Evolutionary conservation across 2,113 vertebrate species (phyloP), one percentile per base, ranked within the genome.

Genomic region (Orcinus orca): DNA sequence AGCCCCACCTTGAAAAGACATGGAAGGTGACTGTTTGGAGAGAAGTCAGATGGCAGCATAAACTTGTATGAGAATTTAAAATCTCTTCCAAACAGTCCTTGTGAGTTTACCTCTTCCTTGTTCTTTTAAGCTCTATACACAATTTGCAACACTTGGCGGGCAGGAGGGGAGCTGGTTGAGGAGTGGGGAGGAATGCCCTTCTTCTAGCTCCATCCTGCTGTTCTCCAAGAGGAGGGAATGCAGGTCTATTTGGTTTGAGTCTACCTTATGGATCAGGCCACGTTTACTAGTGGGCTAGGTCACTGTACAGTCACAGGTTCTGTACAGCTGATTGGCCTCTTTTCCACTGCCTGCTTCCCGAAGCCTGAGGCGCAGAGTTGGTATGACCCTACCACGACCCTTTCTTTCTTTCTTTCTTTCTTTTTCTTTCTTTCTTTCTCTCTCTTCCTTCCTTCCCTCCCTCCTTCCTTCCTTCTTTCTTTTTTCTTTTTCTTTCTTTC

Each of bases 261-360:
- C 65, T 21, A 20, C 53, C 0, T 33, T 2, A 6, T 25, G 31
- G 41, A n/a, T 6, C 11, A 65, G 73, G 38, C 83, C 63, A 29
- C 25, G 3, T 38, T 63, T 62, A 36, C 25, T 1, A 0, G 38
- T 29, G 33, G 33, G 53, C 63, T 33, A 33, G 21, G 67, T 50
- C 36, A 20, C n/a, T 7, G 29, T 2, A 6, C 6, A 1, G 3
- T 10, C 5, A 55, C 60, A 8, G 25, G 38, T 21, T 20, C 15
- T 9, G 4, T 23, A 3, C 8, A 20, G 23, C 4, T 1, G 20
- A n/a, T 18, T 6, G 0, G 21, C 38, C 50, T 77, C 79, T 83
- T 36, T 7, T 8, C 31, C 1, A 13, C 38, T 50, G 50, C 53
- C 71, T 80, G 44, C 38, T 67, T 38, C 76, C 8, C 10, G 1